phyloP scores from a whole-genome alignment of 2,888 invertebrate genomes.

The Bembecia ichneumoniformis region DNA sequence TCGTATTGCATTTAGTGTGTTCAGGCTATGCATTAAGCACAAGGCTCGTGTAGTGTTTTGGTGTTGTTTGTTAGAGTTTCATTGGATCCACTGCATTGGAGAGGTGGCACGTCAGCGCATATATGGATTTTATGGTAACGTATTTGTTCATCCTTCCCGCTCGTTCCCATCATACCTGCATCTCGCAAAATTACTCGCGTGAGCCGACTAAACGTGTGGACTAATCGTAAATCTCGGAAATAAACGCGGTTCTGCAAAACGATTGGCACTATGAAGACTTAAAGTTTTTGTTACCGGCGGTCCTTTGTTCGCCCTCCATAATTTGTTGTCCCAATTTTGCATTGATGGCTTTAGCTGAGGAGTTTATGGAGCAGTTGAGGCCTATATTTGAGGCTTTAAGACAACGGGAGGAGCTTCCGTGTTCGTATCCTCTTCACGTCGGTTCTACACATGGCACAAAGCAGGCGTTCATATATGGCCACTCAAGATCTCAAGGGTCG shows the following conservation, averaged over 20 bases:
- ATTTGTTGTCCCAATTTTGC: slow-evolving; percentile 60
- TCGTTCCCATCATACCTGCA: slow-evolving; percentile 55
- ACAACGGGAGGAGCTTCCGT: slow-evolving; percentile 91
- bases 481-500: slow-evolving; percentile 75
- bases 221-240: slow-evolving; percentile 50
- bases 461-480: slow-evolving; percentile 74
- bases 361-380: slow-evolving; percentile 95
- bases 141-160: slow-evolving; percentile 59
- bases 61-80: slow-evolving; percentile 62
- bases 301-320: slow-evolving; percentile 29
- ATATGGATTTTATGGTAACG: slow-evolving; percentile 61
- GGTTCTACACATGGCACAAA: slow-evolving; percentile 76
- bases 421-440: slow-evolving; percentile 92
- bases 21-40: slow-evolving; percentile 65
- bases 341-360: slow-evolving; percentile 83
- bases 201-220: slow-evolving; percentile 53
- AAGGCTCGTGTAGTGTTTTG: slow-evolving; percentile 66
- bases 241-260: slow-evolving; percentile 45
- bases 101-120: slow-evolving; percentile 68
- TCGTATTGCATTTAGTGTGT: slow-evolving; percentile 66
- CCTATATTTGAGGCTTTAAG: slow-evolving; percentile 95
- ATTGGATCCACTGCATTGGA: slow-evolving; percentile 68
- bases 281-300: no score
- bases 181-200: slow-evolving; percentile 42
- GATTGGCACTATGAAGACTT: slow-evolving; percentile 67